A percentile compares a stretch with the other conserved stretches of the same genome.
These are phyloP conservation scores for Botia kubotai DNA, from an alignment of 2,797 vertebrate species.

Conservation along the genomic window DNA sequence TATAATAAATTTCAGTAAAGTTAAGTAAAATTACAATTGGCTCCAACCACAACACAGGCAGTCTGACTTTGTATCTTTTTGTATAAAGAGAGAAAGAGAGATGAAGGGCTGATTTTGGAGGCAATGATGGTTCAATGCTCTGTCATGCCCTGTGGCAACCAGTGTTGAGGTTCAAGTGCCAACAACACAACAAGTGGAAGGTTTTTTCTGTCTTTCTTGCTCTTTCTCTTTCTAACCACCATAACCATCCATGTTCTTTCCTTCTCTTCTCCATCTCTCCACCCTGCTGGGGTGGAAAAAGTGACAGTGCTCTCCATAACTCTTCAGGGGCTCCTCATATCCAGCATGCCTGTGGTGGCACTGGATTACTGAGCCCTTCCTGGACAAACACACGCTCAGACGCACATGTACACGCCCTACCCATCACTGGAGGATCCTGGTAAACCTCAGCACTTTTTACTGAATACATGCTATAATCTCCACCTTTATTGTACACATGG, in stretches of 20 bases:
- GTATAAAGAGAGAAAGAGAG: background rate
- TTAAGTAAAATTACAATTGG: no score
- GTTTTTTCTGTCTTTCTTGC: conserved; percentile 2
- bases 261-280: conserved; percentile 32
- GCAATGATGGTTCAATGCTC: background rate
- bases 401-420: conserved; percentile 20
- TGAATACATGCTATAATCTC: background rate
- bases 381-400: conserved; percentile 22
- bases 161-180: conserved; percentile 17
- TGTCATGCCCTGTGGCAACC: conserved; percentile 6
- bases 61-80: background rate
- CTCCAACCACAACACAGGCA: background rate
- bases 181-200: conserved; percentile 21
- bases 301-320: conserved; percentile 65
- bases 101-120: background rate
- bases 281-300: conserved; percentile 69
- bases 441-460: conserved; percentile 15
- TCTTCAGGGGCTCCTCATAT: conserved; percentile 66
- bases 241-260: conserved; percentile 18
- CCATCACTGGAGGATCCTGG: conserved; percentile 11
- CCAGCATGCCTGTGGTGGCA: conserved; percentile 69
- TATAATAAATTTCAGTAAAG: no score
- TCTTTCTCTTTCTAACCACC: conserved; percentile 4
- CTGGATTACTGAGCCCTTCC: conserved; percentile 63
- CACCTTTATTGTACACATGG: background rate